Evolutionary conservation across 1,140 invertebrate genomes (phyloP).

Genomic region (Geopemphigus sp.): DNA sequence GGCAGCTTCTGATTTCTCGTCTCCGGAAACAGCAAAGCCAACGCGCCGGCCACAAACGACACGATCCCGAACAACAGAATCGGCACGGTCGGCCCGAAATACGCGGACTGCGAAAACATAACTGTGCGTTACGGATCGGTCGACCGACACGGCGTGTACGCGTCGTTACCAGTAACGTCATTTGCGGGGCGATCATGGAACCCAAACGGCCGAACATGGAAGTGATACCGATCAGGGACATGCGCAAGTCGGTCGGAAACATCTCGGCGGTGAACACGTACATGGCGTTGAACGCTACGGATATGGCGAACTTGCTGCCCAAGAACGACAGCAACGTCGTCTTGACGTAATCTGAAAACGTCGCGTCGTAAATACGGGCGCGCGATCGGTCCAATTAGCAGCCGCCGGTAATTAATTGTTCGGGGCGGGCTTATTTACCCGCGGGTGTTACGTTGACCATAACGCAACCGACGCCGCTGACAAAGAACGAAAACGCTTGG

Average conservation of each 20-base stretch:
- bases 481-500: constrained; percentile 49
- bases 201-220: constrained; percentile 71
- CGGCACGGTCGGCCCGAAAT: constrained; percentile 53
- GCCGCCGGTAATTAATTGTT: too few relatives aligned
- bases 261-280: constrained; percentile 73
- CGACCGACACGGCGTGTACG: too few relatives aligned
- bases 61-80: constrained; percentile 67
- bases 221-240: constrained; percentile 65
- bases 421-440: too few relatives aligned
- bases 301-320: constrained; percentile 71
- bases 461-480: constrained; percentile 52
- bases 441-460: constrained; percentile 50
- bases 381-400: too few relatives aligned
- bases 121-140: too few relatives aligned
- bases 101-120: neutral
- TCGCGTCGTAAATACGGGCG: too few relatives aligned
- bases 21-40: constrained; percentile 68
- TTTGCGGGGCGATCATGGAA: constrained; percentile 66
- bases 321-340: constrained; percentile 60
- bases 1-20: constrained; percentile 67
- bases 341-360: neutral
- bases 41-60: constrained; percentile 62
- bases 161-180: constrained; percentile 66
- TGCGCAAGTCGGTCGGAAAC: constrained; percentile 68
- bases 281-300: constrained; percentile 67